Conservation (phyloP, 1,140 invertebrate species). For the Rhizoglyphus robini region DNA sequence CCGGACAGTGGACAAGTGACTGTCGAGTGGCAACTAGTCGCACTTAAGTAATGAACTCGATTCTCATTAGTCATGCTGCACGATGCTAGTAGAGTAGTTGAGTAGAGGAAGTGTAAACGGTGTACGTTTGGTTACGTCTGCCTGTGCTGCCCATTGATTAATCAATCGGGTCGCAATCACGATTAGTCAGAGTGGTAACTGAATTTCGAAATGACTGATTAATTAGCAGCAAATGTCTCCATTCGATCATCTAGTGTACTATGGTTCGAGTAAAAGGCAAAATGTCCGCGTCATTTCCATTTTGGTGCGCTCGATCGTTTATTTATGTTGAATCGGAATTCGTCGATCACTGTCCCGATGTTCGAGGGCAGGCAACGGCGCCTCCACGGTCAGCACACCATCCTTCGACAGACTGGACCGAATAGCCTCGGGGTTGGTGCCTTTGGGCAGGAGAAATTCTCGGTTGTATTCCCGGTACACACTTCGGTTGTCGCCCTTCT, state of each 20-base stretch:
- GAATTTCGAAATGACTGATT: too few species aligned
- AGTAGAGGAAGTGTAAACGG: neutral
- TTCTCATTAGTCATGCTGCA: conserved; percentile 5
- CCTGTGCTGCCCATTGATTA: too few species aligned
- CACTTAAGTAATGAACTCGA: neutral
- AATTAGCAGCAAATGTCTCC: neutral
- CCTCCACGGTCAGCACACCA: conserved; percentile 80
- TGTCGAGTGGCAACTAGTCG: neutral
- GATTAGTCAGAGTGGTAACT: too few species aligned
- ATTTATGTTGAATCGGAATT: conserved; percentile 47
- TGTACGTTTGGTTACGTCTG: too few species aligned
- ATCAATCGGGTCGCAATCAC: too few species aligned
- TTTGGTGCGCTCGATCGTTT: neutral
- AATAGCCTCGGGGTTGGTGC: conserved; percentile 75
- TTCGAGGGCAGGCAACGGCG: conserved; percentile 63
- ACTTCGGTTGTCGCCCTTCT: conserved; percentile 81
- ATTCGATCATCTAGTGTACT: neutral
- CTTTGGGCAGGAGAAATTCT: conserved; percentile 83
- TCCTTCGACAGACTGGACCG: conserved; percentile 78
- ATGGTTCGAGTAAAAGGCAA: neutral
- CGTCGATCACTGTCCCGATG: conserved; percentile 47
- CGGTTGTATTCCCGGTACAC: conserved; percentile 91
- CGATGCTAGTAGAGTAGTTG: neutral
- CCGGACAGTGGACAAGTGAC: neutral
- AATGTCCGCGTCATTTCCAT: neutral